Conservation (phyloP, 35 echinoderm and acorn worm genomes). For the Strongylocentrotus purpuratus region DNA sequence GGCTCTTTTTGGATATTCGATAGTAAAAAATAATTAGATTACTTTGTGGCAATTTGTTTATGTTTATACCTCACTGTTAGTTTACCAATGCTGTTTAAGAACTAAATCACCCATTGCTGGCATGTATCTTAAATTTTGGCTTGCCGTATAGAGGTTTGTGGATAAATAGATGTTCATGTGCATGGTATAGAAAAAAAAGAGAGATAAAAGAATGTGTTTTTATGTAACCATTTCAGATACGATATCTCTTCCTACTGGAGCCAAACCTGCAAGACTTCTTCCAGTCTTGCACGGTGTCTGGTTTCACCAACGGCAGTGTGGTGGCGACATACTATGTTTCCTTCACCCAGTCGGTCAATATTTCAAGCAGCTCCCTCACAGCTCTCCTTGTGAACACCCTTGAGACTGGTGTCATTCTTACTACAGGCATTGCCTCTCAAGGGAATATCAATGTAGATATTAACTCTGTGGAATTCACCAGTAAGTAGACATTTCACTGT, state of each 20-base stretch:
- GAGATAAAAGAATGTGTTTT: not conserved
- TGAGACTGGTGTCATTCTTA: not conserved
- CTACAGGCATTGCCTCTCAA: conserved; percentile 23
- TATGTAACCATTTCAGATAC: not conserved
- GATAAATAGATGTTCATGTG: not conserved
- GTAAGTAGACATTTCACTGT: not conserved
- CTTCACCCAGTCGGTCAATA: conserved; percentile 12
- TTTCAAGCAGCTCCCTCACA: not conserved
- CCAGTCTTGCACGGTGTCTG: conserved; percentile 4
- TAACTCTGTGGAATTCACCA: not conserved
- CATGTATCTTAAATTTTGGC: no score
- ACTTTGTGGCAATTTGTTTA: no score
- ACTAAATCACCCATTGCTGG: no score
- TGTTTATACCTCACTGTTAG: no score
- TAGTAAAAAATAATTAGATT: no score
- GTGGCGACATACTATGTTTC: conserved; percentile 2
- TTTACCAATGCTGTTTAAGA: no score
- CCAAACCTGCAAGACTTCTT: conserved; percentile 50
- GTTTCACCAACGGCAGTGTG: conserved; percentile 34
- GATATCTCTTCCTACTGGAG: conserved; percentile 49
- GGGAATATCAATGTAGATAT: not conserved
- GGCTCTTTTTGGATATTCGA: no score
- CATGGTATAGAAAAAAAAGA: not conserved
- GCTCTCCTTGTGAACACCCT: not conserved
- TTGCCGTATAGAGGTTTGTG: no score